Percentiles rank a stretch among this genome's conserved stretches.
Conservation (phyloP, 2,888 invertebrate species). For the Machimus atricapillus region DNA sequence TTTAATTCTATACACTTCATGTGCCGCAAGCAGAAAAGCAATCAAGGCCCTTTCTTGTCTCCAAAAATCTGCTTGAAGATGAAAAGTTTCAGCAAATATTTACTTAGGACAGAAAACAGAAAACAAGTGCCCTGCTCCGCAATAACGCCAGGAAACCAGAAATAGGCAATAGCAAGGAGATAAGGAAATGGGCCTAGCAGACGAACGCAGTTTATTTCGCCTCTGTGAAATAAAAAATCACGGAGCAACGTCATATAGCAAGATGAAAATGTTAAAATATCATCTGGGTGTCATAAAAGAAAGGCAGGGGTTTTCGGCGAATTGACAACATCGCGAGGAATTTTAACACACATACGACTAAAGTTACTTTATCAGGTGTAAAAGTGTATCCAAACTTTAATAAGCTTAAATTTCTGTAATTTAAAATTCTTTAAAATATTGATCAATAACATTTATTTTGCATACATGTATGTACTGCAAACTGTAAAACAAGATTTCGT, state of each 20-base stretch:
- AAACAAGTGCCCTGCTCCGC: not conserved
- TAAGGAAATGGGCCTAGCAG: not conserved
- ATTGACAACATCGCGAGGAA: not conserved
- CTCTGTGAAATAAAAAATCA: not conserved
- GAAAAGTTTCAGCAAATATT: conserved; percentile 45
- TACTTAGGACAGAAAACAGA: conserved; percentile 41
- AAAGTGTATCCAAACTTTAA: not conserved
- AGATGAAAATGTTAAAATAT: not conserved
- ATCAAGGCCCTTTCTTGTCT: not conserved
- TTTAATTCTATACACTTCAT: not conserved
- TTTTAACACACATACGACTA: not conserved
- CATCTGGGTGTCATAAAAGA: not conserved
- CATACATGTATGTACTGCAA: too few species aligned
- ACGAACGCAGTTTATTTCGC: not conserved
- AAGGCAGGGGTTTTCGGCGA: not conserved
- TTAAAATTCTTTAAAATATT: too few species aligned
- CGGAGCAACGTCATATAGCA: not conserved
- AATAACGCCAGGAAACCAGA: conserved; percentile 42
- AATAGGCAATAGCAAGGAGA: conserved; percentile 33
- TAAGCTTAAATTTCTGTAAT: not conserved
- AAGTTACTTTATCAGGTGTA: not conserved
- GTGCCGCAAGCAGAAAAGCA: not conserved
- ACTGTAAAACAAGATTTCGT: too few species aligned
- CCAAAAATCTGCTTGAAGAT: conserved; percentile 28
- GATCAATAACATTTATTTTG: too few species aligned